Conservation (phyloP, 2,888 invertebrate genomes). For the Agrochola lota region DNA sequence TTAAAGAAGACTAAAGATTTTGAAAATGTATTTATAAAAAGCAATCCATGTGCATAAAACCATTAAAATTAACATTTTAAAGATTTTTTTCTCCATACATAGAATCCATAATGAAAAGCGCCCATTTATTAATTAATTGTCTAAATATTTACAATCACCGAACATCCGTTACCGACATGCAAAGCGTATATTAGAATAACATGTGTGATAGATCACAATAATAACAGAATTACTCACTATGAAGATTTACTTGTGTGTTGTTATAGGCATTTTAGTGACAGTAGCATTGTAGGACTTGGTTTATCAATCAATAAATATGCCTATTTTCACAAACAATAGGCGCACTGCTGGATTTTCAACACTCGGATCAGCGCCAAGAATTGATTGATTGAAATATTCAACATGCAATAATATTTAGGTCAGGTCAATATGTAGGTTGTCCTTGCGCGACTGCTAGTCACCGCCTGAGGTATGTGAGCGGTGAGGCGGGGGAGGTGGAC, state of each 20-base stretch:
- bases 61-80: background rate
- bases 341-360: too few relatives aligned
- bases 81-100: constrained; percentile 1
- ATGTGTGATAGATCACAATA: constrained; percentile 2
- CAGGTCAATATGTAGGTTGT: too few relatives aligned
- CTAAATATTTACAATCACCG: constrained; percentile 39
- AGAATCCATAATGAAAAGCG: constrained; percentile 6
- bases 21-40: background rate
- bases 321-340: too few relatives aligned
- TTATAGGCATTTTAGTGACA: background rate
- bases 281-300: background rate
- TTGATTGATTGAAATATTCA: too few relatives aligned
- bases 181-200: constrained; percentile 17
- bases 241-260: background rate
- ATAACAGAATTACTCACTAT: background rate
- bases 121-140: constrained; percentile 26
- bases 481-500: too few relatives aligned
- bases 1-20: constrained; percentile 9
- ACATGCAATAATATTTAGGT: too few relatives aligned
- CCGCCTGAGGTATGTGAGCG: too few relatives aligned
- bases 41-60: background rate
- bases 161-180: constrained; percentile 5
- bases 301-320: background rate
- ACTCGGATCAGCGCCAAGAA: too few relatives aligned
- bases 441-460: too few relatives aligned